Base-by-base conservation (phyloP, 2,113 vertebrate species). In the Perognathus longimembris region DNA sequence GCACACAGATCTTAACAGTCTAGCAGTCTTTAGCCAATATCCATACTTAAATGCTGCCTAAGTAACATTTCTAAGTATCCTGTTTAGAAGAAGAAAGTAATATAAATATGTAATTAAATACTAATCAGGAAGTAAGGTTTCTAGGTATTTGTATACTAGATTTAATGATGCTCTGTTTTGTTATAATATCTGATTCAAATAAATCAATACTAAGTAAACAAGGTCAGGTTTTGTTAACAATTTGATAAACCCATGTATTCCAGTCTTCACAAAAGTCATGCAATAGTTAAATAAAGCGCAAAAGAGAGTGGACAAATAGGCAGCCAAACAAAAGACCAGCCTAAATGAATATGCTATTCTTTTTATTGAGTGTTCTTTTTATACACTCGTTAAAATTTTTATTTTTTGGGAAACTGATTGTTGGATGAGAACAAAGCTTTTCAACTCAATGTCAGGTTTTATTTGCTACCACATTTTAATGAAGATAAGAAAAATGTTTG, bases 331-430 rank as follows among this genome's bases (percentile, higher is more conserved):
- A 18, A 54, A 90, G 34, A 20, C 42, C 6, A 84, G 26, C 3
- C 20, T 54, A 59, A 89, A 67, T 80, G 7, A 80, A 76, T 36
- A 89, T 63, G 22, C 12, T 73, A 3, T 21, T 7, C 3, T 69
- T 84, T 95, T 95, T 61, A 95, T 78, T 59, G 81, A 36, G 42
- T 50, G 17, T 2, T 77, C 61, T 54, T 80, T 88, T 70, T 40
- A 86, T 34, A 59, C 5, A 26, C 38, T 77, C 2, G 30, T 10
- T 81, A 79, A 85, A 84, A 9, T 28, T 83, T 88, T 89, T 66
- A 89, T 76, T 94, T 94, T 42, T 89, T 76, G 11, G 93, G 93
- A 67, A 88, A 75, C 64, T 15, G 38, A 6, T 79, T 2, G 26
- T 61, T 88, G 70, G 73, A 85, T 38, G 74, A 88, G 36, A 84